A percentile compares a stretch with the other conserved stretches of the same genome.
These are phyloP conservation scores for Squalus acanthias DNA, from an alignment of 2,797 vertebrate genomes.

Conservation along the genomic window DNA sequence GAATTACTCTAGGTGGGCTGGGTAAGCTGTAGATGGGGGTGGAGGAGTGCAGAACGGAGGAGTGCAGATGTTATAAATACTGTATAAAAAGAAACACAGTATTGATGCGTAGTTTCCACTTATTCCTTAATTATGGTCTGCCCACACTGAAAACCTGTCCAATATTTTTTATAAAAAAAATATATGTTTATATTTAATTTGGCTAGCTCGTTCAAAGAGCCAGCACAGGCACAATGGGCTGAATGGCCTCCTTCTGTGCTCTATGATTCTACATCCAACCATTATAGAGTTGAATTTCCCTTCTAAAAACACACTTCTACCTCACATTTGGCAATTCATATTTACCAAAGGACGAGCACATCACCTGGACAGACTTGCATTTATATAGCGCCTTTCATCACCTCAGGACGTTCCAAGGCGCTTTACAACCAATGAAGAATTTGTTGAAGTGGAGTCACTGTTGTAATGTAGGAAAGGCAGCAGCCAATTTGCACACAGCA, in stretches of 20 bases:
- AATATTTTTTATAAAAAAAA: background rate
- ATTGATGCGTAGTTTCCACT: background rate
- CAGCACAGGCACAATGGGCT: background rate
- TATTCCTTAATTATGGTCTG: background rate
- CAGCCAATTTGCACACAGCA: background rate
- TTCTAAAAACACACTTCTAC: background rate
- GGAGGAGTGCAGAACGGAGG: background rate
- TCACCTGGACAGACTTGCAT: background rate
- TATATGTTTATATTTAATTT: background rate
- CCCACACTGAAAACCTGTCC: background rate
- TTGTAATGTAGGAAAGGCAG: background rate
- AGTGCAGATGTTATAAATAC: background rate
- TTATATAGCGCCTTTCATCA: background rate
- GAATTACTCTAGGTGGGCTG: background rate
- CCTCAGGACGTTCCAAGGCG: background rate
- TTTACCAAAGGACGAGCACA: background rate
- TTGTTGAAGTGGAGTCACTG: background rate
- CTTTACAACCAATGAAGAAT: background rate
- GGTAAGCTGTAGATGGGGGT: background rate
- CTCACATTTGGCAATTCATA: background rate
- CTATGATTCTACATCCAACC: background rate
- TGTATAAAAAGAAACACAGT: background rate
- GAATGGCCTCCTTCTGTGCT: background rate
- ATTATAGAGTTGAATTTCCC: background rate
- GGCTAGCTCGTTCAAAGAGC: background rate